Base-by-base conservation (phyloP, 2,888 invertebrate genomes). In the Plagiodera versicolora region DNA sequence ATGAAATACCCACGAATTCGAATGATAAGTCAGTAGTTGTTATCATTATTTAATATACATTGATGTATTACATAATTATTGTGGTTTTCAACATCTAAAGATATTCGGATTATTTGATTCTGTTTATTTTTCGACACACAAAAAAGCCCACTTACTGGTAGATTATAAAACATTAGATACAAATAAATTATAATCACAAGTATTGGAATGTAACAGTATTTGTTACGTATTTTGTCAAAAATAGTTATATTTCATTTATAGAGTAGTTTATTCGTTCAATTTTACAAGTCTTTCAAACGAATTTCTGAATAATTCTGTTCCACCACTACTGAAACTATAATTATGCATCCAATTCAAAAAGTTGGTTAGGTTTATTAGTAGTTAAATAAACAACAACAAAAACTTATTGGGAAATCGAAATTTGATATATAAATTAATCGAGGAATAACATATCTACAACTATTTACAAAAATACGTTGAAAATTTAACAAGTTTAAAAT, bases 31-130 rank as follows among this genome's bases (percentile, higher is more conserved):
- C 39, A 6, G 39, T 14, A 39, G 39, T 39, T 10, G 4, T 50
- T 50, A 58, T 75, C 71, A 70, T 73, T 72, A 70, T 75, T 76
- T 74, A 75, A 74, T 78, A 78, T 79, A 79, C 79, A 79, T 79
- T 79, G 74, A 79, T 79, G 79, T 78, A 79, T 79, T 79, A 79
- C 77, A 79, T 79, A 77, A 79, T 79, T 79, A 78, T 79, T 79
- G 79, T 79, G 76, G 77, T 75, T 74, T 76, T 77, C 65, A 66
- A 79, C 79, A 80, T 76, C 79, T 79, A 79, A 77, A 77, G 74
- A 79, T 74, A 76, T 76, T 74, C 74, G 74, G 74, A 72, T 77
- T 78, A 78, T 78, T 78, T 77, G 75, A 77, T 78, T 76, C 74
- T 73, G 69, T 72, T 72, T 72, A 68, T 66, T 70, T 70, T 72